Conservation (phyloP, 2,797 vertebrate genomes). For the Acanthurus tractus region DNA sequence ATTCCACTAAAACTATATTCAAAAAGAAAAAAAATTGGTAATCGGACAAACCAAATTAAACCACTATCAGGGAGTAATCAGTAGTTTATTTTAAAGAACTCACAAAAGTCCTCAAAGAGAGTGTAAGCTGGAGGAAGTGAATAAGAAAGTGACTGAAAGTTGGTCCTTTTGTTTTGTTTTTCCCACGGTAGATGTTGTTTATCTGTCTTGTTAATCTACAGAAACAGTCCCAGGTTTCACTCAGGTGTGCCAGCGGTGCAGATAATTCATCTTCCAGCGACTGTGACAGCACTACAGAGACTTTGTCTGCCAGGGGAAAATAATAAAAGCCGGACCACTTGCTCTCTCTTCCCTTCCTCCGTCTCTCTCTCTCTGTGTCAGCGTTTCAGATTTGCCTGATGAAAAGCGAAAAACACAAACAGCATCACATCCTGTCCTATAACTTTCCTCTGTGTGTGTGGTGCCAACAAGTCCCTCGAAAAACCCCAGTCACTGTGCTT, state of each 20-base stretch:
- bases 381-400: conserved; percentile 43
- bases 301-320: conserved; percentile 53
- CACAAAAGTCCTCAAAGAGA: conserved; percentile 15
- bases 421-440: conserved; percentile 74
- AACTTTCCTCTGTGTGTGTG: conserved; percentile 76
- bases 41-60: conserved; percentile 42
- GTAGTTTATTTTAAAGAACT: not conserved
- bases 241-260: conserved; percentile 33
- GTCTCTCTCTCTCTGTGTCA: conserved; percentile 58
- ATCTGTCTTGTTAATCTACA: conserved; percentile 42
- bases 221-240: conserved; percentile 31
- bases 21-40: not conserved
- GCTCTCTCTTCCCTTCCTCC: conserved; percentile 65
- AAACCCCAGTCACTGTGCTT: conserved; percentile 40
- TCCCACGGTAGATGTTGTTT: conserved; percentile 53
- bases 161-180: conserved; percentile 47
- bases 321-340: conserved; percentile 51
- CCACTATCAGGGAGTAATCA: conserved; percentile 12
- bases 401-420: conserved; percentile 52
- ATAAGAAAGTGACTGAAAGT: conserved; percentile 48
- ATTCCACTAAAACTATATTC: not conserved
- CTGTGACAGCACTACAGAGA: conserved; percentile 37
- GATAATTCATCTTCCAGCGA: conserved; percentile 34
- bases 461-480: conserved; percentile 52
- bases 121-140: conserved; percentile 51